Base-by-base conservation (phyloP, 2,888 invertebrate genomes). In the Blera fallax region DNA sequence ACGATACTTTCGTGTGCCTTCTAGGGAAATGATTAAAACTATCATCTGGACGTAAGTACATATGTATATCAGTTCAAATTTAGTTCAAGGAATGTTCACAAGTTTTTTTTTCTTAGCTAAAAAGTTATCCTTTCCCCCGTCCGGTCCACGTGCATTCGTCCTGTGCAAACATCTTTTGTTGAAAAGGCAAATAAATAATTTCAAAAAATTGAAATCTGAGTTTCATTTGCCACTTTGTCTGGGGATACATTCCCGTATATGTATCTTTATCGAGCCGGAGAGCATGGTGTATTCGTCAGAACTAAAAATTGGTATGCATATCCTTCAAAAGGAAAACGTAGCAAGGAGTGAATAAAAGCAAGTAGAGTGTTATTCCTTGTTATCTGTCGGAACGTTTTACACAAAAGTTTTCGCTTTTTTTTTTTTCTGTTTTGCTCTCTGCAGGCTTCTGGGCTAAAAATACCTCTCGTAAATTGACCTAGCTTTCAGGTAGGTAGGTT, bases 21-120 rank as follows among this genome's bases (percentile, higher is more conserved):
- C 34, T 34, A 50, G 24, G 48, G 21, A 73, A 52, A 62, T 29
- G 62, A 40, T 73, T 62, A 73, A 74, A 74, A 43, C 54, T 64
- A 43, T 43, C 54, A 74, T 74, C 64, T 52, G 40, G 34, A 40
- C 52, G 52, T n/a, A n/a, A n/a, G n/a, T n/a, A n/a, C n/a, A n/a
- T n/a, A n/a, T n/a, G n/a, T 43, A 74, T 43, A 74, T 64, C 62
- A 64, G 7, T 10, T 32, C 8, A 56, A 18, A 10, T 43, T 43
- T 14, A n/a, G 7, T 16, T 34, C 7, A 24, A 24, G 24, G 24
- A 24, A 24, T 24, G n/a, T n/a, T n/a, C n/a, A n/a, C n/a, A n/a
- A 24, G 24, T 24, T 24, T 24, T 4, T 4, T 4, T 24, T 3
- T 4, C 24, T 4, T 24, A 24, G 24, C 24, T 34, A 27, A 52